Conservation (phyloP, 2,113 vertebrate genomes). For the Pyrgilauda ruficollis region DNA sequence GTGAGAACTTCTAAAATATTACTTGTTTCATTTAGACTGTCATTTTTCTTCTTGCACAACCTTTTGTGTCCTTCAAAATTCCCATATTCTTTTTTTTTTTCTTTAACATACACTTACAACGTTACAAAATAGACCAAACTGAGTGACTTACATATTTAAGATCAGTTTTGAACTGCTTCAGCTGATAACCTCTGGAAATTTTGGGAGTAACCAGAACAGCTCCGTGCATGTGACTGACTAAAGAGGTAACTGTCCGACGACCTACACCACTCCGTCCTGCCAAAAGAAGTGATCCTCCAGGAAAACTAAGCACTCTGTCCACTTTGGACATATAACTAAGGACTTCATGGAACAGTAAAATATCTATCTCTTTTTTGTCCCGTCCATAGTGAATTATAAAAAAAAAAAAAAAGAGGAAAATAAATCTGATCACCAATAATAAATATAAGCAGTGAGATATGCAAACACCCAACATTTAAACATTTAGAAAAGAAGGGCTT, state of each 20-base stretch:
- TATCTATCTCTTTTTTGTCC: constrained; percentile 88
- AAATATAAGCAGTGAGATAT: not conserved
- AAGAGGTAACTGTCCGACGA: constrained; percentile 84
- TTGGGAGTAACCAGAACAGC: constrained; percentile 86
- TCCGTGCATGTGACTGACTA: constrained; percentile 94
- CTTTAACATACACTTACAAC: not conserved
- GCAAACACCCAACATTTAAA: not conserved
- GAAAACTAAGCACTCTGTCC: constrained; percentile 89
- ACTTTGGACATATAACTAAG: constrained; percentile 87
- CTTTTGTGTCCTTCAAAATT: not conserved
- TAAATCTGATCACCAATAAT: not conserved
- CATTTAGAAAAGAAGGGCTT: not conserved
- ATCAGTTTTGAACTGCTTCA: constrained; percentile 94
- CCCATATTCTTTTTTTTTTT: not conserved
- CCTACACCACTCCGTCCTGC: constrained; percentile 93
- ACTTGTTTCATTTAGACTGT: not conserved
- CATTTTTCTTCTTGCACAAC: not conserved
- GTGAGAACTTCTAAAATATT: not conserved
- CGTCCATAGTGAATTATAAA: constrained; percentile 88
- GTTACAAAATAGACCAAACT: not conserved
- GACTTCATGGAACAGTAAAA: constrained; percentile 93
- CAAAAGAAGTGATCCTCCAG: constrained; percentile 90
- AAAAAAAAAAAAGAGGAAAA: not conserved
- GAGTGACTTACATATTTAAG: constrained; percentile 83
- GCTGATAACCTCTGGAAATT: constrained; percentile 87